Percentiles rank a stretch among this genome's conserved stretches.
Evolutionary conservation across 1,140 invertebrate species (phyloP).

Genomic region (Metaphire vulgaris): DNA sequence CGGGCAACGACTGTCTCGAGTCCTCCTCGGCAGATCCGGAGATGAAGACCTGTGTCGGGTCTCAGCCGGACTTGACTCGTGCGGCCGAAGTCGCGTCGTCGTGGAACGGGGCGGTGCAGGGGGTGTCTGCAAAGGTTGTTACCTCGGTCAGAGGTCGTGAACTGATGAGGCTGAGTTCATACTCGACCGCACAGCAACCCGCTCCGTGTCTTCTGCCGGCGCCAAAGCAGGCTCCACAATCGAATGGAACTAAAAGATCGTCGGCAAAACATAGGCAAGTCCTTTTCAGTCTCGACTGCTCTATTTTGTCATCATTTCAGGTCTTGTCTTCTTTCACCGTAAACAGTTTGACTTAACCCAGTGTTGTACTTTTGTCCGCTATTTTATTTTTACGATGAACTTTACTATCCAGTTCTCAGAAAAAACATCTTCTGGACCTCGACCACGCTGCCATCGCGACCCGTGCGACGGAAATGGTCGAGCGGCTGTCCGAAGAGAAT

Average conservation of each 20-base stretch:
- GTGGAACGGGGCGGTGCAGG: background rate
- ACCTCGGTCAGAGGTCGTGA: background rate
- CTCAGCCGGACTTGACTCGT: background rate
- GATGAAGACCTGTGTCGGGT: background rate
- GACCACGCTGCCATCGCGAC: conserved; percentile 52
- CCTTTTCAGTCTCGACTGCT: too few species aligned
- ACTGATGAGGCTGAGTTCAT: background rate
- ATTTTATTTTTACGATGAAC: too few species aligned
- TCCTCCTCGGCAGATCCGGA: background rate
- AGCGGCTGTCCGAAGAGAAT: conserved; percentile 78
- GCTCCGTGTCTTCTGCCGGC: background rate
- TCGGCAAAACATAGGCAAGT: background rate
- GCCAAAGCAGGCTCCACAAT: background rate
- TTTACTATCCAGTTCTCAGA: background rate
- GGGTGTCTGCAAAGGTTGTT: background rate
- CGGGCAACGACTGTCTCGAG: background rate
- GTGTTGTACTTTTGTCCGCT: too few species aligned
- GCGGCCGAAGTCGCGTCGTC: background rate
- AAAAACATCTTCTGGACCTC: conserved; percentile 24
- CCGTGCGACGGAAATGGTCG: conserved; percentile 66
- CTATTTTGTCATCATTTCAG: too few species aligned
- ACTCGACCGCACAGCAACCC: background rate
- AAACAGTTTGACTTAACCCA: too few species aligned
- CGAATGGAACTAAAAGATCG: background rate
- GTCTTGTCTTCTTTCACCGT: too few species aligned